A percentile compares a stretch with the other conserved stretches of the same genome.
Conservation (phyloP, 2,113 vertebrate species). For the Vulpes vulpes region DNA sequence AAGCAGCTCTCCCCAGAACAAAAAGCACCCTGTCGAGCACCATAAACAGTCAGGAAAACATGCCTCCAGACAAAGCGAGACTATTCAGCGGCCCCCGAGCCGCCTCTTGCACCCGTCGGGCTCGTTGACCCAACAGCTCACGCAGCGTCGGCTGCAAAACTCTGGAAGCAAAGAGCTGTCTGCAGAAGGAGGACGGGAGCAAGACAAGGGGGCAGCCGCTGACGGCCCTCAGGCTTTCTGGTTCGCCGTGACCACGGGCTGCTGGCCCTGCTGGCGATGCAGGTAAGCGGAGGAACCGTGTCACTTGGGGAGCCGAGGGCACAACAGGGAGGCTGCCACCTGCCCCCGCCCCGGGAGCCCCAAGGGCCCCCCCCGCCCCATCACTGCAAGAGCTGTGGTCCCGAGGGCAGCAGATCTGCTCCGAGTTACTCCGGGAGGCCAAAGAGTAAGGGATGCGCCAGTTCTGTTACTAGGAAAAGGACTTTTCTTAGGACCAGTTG, state of each 20-base stretch:
- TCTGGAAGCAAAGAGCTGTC: neutral
- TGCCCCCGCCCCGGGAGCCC: no score
- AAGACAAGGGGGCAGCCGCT: neutral
- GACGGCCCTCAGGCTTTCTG: neutral
- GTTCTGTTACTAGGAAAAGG: neutral
- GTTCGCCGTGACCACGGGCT: neutral
- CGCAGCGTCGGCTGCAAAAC: slow-evolving; percentile 3
- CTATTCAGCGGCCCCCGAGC: slow-evolving; percentile 38
- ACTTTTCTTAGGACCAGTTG: neutral
- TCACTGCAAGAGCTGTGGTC: neutral
- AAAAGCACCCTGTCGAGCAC: slow-evolving; percentile 56
- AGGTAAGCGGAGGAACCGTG: neutral
- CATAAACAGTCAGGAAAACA: slow-evolving; percentile 62
- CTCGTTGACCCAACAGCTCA: slow-evolving; percentile 8
- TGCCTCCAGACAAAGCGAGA: slow-evolving; percentile 53
- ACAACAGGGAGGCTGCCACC: no score
- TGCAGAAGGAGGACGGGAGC: neutral
- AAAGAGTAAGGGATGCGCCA: neutral
- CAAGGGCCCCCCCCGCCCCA: no score
- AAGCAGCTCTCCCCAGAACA: slow-evolving; percentile 61
- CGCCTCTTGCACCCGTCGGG: neutral
- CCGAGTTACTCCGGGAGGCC: neutral
- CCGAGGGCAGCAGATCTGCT: neutral
- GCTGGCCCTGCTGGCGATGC: neutral
- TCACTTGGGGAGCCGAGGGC: neutral